Base-by-base conservation (phyloP, 1,140 invertebrate genomes). In the Odontomachus brunneus region DNA sequence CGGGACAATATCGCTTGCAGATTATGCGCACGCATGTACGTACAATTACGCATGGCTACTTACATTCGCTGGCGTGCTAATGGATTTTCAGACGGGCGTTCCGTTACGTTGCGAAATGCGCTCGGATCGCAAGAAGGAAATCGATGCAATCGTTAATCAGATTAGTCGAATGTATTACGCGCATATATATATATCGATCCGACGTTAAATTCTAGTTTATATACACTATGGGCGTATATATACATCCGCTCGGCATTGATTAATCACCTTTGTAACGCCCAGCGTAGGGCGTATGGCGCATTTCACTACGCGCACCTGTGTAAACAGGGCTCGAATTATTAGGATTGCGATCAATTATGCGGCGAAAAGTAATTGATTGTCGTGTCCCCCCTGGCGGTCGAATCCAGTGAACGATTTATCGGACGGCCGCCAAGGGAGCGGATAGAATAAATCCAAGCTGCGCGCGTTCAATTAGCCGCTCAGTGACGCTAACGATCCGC, bases 231-330 rank as follows among this genome's bases (percentile, higher is more conserved):
- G 66, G 69, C 38, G 72, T 86, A 87, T 87, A 44, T 44, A 44
- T 44, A 4, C 9, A 44, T 11, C 0, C 76, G 84, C 48, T 66
- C 26, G 38, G 71, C 66, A 26, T 71, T 87, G 84, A 87, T 86
- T 87, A 87, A 87, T 87, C 78, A 83, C 71, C 71, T 87, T 86
- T 82, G 84, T 84, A 86, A 73, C 84, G 69, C 33, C n/a, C 26
- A 19, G n/a, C 38, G 69, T 65, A 69, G 53, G 55, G 86, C 51
- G 82, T 51, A 66, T 63, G 84, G 48, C 53, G 19, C 53, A 67
- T 85, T 57, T 73, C 29, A 49, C 67, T 85, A 62, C 48, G 22
- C 55, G 75, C 48, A 60, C 29, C 3, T 44, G 26, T 69, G 69
- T 62, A 75, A 85, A 85, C 63, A 82, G 48, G 53, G n/a, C n/a